Percentiles rank a stretch among this genome's conserved stretches.
Conservation (phyloP, 2,113 vertebrate species). For the Tilapia sparmanii region DNA sequence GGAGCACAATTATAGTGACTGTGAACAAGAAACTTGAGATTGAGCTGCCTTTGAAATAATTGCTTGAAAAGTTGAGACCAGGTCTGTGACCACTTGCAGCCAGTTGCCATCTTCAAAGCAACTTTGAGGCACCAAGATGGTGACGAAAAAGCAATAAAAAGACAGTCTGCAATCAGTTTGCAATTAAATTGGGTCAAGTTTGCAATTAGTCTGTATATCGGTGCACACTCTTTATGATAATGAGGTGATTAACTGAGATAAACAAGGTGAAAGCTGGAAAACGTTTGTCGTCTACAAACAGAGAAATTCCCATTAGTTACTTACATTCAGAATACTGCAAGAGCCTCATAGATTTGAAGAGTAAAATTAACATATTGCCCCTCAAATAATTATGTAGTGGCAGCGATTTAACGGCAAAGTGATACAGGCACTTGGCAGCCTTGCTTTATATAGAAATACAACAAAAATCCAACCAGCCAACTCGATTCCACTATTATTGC, state of each 20-base stretch:
- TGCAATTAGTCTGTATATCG: background rate
- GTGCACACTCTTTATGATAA: background rate
- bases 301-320: background rate
- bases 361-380: background rate
- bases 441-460: no score
- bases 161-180: background rate
- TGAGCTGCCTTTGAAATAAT: background rate
- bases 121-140: background rate
- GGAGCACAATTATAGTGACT: background rate
- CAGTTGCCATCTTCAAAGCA: background rate
- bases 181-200: background rate
- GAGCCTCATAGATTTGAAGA: background rate
- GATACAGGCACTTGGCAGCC: background rate
- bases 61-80: background rate
- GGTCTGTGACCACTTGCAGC: background rate
- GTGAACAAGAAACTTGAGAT: background rate
- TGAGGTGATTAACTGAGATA: background rate
- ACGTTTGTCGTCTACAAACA: background rate
- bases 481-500: background rate
- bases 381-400: background rate
- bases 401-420: background rate
- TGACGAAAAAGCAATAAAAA: accelerated
- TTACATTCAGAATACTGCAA: background rate
- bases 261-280: background rate
- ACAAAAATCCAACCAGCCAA: no score